phyloP scores from a whole-genome alignment of 1,140 invertebrate genomes.

The Globodera ellingtonae region DNA sequence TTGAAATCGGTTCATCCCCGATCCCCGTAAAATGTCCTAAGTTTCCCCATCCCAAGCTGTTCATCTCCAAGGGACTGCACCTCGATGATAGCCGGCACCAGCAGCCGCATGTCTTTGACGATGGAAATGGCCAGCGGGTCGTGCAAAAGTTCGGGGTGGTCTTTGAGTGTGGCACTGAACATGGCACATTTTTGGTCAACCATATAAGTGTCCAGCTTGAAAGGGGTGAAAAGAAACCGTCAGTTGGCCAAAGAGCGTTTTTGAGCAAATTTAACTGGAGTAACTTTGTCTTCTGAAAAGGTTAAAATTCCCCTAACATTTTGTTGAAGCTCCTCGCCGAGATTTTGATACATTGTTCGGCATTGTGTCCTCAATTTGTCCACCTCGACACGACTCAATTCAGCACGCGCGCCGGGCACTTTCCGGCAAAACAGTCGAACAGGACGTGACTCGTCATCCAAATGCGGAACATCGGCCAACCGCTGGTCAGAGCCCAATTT shows the following conservation, averaged over 20 bases:
- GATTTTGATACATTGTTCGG: slow-evolving; percentile 2
- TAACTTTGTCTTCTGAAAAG: background rate
- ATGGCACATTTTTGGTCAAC: slow-evolving; percentile 7
- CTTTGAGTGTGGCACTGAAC: background rate
- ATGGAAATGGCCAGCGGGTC: slow-evolving; percentile 5
- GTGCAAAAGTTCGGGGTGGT: background rate
- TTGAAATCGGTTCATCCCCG: too few relatives aligned
- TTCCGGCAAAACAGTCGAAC: slow-evolving; percentile 5
- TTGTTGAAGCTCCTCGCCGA: slow-evolving; percentile 6
- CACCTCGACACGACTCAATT: background rate
- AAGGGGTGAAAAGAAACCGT: background rate
- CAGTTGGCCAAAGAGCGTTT: background rate
- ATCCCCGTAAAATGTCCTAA: too few relatives aligned
- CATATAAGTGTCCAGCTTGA: slow-evolving; percentile 20
- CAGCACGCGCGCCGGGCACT: background rate
- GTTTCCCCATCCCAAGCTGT: too few relatives aligned
- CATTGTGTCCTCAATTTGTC: slow-evolving; percentile 4
- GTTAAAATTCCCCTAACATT: background rate
- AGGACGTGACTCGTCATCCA: slow-evolving; percentile 2
- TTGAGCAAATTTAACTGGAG: background rate
- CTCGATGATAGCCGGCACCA: slow-evolving; percentile 6
- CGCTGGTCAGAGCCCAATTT: slow-evolving; percentile 18
- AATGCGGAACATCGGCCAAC: slow-evolving; percentile 4
- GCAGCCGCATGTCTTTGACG: slow-evolving; percentile 7
- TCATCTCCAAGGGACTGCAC: background rate